Conservation (phyloP, 1,140 invertebrate genomes). For the Thaumatotibia leucotreta region DNA sequence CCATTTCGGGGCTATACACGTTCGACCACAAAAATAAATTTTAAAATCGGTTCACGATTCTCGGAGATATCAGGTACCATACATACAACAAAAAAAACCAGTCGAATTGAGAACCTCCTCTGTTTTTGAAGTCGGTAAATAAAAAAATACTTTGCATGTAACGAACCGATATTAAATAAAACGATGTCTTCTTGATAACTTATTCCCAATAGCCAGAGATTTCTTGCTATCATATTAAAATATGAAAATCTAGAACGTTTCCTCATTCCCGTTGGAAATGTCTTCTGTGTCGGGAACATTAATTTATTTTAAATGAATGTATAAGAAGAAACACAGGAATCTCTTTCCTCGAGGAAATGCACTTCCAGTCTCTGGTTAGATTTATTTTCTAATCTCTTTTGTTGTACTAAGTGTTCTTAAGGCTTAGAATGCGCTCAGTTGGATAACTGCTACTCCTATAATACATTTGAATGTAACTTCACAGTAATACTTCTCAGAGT, state of each 20-base stretch:
- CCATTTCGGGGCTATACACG: too few relatives aligned
- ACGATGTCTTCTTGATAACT: too few relatives aligned
- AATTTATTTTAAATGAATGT: slow-evolving; percentile 4
- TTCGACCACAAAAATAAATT: too few relatives aligned
- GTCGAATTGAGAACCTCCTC: too few relatives aligned
- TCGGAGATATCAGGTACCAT: too few relatives aligned
- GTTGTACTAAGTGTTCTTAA: neutral
- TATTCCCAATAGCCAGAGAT: neutral
- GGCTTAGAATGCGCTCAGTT: neutral
- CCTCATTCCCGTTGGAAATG: neutral
- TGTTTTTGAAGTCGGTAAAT: too few relatives aligned
- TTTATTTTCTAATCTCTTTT: neutral
- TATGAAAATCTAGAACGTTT: neutral
- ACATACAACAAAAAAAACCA: too few relatives aligned
- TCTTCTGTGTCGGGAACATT: neutral
- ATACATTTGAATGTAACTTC: too few relatives aligned
- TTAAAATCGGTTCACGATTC: too few relatives aligned
- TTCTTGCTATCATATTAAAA: neutral
- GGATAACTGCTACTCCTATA: too few relatives aligned
- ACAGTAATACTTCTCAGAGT: too few relatives aligned
- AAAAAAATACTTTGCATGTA: too few relatives aligned
- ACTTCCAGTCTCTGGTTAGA: neutral
- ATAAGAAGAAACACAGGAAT: neutral
- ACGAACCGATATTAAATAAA: neutral
- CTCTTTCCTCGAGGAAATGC: slow-evolving; percentile 1